Evolutionary conservation across 2,113 vertebrate genomes (phyloP).

Genomic region (Elephas maximus): DNA sequence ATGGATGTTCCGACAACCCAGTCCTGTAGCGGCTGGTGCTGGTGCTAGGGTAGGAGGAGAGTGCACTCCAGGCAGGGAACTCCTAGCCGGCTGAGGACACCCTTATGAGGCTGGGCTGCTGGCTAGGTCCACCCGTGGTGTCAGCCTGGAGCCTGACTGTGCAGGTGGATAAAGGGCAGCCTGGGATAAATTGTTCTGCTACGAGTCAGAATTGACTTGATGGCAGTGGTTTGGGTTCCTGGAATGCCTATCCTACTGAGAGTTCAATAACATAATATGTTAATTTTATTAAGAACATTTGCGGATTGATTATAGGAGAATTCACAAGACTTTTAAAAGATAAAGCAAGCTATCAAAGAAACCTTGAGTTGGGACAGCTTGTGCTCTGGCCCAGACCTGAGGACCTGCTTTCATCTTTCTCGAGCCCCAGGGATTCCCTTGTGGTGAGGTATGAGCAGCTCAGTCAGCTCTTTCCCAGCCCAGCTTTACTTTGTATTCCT

Average conservation of each 20-base stretch:
- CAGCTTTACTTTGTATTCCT: not conserved
- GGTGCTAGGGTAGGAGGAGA: not conserved
- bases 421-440: not conserved
- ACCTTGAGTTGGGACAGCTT: not conserved
- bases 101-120: not conserved
- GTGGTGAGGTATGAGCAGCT: not conserved
- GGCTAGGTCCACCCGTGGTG: not conserved
- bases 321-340: conserved; percentile 42
- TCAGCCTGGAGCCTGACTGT: not conserved
- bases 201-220: too few species aligned
- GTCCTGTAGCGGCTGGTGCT: not conserved
- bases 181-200: not conserved
- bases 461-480: not conserved
- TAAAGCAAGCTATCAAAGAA: conserved; percentile 26
- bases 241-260: not conserved
- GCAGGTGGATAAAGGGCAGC: not conserved
- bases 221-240: not conserved
- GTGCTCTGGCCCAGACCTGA: not conserved
- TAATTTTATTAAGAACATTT: conserved; percentile 27
- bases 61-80: not conserved
- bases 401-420: not conserved
- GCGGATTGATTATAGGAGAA: conserved; percentile 5
- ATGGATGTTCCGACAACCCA: not conserved
- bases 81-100: not conserved
- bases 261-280: conserved; percentile 13